phyloP scores from a whole-genome alignment of 2,888 invertebrate genomes.

The Nomada fucata region DNA sequence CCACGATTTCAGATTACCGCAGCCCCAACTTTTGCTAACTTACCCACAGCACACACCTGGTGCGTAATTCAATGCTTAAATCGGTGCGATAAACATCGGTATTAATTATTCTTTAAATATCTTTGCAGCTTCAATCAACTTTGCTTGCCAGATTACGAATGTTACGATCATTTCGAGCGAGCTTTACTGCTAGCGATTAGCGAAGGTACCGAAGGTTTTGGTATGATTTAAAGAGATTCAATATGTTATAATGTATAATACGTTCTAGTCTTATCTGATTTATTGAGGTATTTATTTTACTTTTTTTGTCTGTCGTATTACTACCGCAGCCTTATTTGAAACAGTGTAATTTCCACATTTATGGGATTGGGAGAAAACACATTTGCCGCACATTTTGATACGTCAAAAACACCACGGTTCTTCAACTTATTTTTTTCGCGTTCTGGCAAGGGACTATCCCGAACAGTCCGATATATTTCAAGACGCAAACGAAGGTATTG shows the following conservation, averaged over 20 bases:
- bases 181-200: conserved; percentile 95
- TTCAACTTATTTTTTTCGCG: conserved; percentile 44
- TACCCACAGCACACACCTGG: conserved; percentile 98
- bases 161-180: conserved; percentile 96
- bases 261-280: conserved; percentile 48
- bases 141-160: conserved; percentile 97
- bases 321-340: conserved; percentile 6
- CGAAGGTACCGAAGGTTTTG: conserved; percentile 98
- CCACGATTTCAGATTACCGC: conserved; percentile 97
- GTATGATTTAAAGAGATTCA: conserved; percentile 86
- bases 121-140: conserved; percentile 95
- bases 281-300: conserved; percentile 44
- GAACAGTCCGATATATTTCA: conserved; percentile 53
- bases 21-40: conserved; percentile 94
- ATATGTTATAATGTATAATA: conserved; percentile 3
- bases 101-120: conserved; percentile 34
- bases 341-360: not conserved
- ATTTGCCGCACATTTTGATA: conserved; percentile 62
- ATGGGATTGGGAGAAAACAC: conserved; percentile 16
- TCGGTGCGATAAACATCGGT: too few species aligned
- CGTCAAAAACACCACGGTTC: conserved; percentile 26
- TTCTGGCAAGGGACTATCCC: conserved; percentile 58
- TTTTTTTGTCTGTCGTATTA: conserved; percentile 18
- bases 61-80: conserved; percentile 77
- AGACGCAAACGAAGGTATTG: conserved; percentile 40